phyloP scores from a whole-genome alignment of 2,888 invertebrate genomes.

The Standfussiana lucernea region DNA sequence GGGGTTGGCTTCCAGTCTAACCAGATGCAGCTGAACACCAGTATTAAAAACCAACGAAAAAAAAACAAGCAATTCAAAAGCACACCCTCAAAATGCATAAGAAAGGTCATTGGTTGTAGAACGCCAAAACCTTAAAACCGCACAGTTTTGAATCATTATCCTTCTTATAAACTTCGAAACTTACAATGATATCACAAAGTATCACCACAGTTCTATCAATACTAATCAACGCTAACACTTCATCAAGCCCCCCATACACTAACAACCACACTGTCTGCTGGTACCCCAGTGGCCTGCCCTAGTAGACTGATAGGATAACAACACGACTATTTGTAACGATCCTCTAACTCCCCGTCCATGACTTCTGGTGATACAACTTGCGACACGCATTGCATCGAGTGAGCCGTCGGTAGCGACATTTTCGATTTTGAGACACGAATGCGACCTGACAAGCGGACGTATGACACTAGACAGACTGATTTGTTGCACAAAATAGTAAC shows the following conservation, averaged over 20 bases:
- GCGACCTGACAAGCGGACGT: not conserved
- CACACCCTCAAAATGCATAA: not conserved
- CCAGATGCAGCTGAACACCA: no score
- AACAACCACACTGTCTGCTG: constrained; percentile 17
- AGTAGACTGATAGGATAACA: constrained; percentile 56
- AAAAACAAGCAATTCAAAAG: no score
- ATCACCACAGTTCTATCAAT: constrained; percentile 7
- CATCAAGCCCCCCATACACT: not conserved
- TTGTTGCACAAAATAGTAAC: no score
- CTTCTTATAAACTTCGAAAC: not conserved
- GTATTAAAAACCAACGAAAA: no score
- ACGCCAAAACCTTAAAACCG: no score
- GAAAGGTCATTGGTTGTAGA: not conserved
- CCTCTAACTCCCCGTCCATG: not conserved
- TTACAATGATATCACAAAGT: not conserved
- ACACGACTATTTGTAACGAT: constrained; percentile 31
- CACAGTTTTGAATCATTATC: not conserved
- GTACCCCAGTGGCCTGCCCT: constrained; percentile 33
- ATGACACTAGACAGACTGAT: not conserved
- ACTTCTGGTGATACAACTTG: not conserved
- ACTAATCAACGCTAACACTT: constrained; percentile 2
- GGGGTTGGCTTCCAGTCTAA: no score
- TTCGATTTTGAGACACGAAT: not conserved
- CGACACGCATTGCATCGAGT: not conserved
- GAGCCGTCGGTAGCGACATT: no score